Base-by-base conservation (phyloP, 2,113 vertebrate genomes). In the Stictonetta naevosa region DNA sequence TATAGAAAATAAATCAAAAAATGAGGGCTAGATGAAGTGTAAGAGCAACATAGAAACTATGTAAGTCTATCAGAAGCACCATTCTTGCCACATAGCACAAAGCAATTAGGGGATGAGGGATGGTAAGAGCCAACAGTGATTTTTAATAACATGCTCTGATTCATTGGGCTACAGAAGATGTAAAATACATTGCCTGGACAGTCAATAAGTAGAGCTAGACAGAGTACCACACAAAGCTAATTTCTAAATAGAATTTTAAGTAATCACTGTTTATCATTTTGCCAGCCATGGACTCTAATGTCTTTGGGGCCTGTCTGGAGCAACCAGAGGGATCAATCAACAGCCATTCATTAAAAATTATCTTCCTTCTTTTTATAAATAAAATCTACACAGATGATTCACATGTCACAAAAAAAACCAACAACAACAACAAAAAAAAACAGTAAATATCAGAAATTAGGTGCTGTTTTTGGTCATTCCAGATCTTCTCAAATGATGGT, bases 171-270 rank as follows among this genome's bases (percentile, higher is more conserved):
- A 84, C 60, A 81, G 60, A 93, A 86, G 46, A 93, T 88, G 77
- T 64, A 72, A 90, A 96, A 69, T 86, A 60, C 85, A 36, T 90
- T 88, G 56, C 48, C 62, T 74, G 95, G 90, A 81, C 79, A 95
- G 79, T 81, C 93, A 96, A 40, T 92, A 96, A 86, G 69, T 38
- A 83, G 42, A 92, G 33, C 48, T 83, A 90, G 93, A 94, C 64
- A 88, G 86, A 94, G 64, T 76, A 86, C 55, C 79, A 69, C 85
- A 94, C 38, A 68, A 90, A 79, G 73, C 52, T 94, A 92, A 95
- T 96, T 96, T 92, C 76, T 84, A 93, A 95, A 95, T 82, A 92
- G 79, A 93, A 93, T 94, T 96, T 92, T 55, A 95, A 86, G 75
- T 55, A 90, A 92, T 92, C 83, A 68, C 11, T 77, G 36, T 93